Evolutionary conservation across 2,113 vertebrate genomes (phyloP), one percentile per base, ranked within the genome.

Genomic region (Peromyscus polionotus): DNA sequence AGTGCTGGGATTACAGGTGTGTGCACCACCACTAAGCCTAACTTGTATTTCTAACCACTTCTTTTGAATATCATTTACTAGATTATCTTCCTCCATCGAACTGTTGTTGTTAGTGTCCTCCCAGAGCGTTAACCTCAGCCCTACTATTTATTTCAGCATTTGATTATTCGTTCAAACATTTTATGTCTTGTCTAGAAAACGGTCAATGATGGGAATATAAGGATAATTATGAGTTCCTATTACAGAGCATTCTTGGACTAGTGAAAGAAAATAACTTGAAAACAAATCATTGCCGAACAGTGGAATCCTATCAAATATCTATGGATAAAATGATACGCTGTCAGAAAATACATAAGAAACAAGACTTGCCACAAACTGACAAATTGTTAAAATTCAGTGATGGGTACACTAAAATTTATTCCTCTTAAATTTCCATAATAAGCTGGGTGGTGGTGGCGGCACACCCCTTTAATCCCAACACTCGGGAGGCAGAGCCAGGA

Each of bases 261-360:
- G 26, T 79, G 75, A 93, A 90, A 94, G 61, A 95, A 65, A 96
- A 94, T 61, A 28, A 94, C 68, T 91, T 54, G 61, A 84, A 95
- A 91, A 90, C 42, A 92, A 79, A 94, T 57, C 28, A 79, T 0
- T 87, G 26, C 20, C 90, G 13, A 10, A 68, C 28, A 72, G 39
- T 88, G 1, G n/a, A 93, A 91, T 51, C 42, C n/a, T 61, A 63
- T 75, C 1, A 94, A 88, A 33, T 83, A 81, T 68, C 80, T 76
- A 81, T 86, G 67, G 11, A 81, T 90, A 54, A 86, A 94, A 93
- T 57, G 59, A 73, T 70, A 94, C 8, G 14, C 70, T 39, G 24
- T 48, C 85, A 94, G 48, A 39, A 83, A 95, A 63, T 83, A 77
- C 7, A 76, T 57, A 83, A 54, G 92, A 88, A 95, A 61, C 39